Percentiles rank a stretch among this genome's conserved stretches.
Conservation (phyloP, 2,888 invertebrate species). For the Rutpela maculata region DNA sequence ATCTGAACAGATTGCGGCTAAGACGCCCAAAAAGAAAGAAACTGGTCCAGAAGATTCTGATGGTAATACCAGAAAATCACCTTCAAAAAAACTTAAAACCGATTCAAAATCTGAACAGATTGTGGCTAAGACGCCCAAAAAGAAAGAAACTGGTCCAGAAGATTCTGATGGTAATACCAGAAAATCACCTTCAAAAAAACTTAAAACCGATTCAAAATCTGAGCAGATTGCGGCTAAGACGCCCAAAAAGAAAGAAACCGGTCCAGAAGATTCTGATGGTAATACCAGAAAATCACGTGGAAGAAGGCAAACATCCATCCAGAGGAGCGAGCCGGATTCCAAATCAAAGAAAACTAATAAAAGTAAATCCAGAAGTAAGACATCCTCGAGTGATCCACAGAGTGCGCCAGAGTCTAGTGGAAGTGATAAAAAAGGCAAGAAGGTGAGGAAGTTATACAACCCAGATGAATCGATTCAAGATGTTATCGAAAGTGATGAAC, state of each 20-base stretch:
- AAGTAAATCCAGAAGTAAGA: neutral
- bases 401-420: neutral
- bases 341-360: neutral
- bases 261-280: neutral
- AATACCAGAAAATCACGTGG: neutral
- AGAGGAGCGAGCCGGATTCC: neutral
- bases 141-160: neutral
- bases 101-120: too few relatives aligned
- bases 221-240: too few relatives aligned
- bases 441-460: conserved; percentile 58
- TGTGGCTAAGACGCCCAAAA: neutral
- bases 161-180: neutral
- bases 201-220: too few relatives aligned
- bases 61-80: neutral
- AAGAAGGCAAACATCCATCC: neutral
- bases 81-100: too few relatives aligned
- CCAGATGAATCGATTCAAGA: conserved; percentile 53
- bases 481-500: conserved; percentile 50
- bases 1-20: neutral
- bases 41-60: neutral
- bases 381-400: neutral
- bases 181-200: neutral
- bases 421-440: conserved; percentile 27
- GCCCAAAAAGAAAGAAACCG: neutral
- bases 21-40: neutral